Percentiles rank a stretch among this genome's conserved stretches.
These are phyloP conservation scores for Drosophila melanosoma DNA, from an alignment of 2,888 invertebrate genomes.

Conservation along the genomic window DNA sequence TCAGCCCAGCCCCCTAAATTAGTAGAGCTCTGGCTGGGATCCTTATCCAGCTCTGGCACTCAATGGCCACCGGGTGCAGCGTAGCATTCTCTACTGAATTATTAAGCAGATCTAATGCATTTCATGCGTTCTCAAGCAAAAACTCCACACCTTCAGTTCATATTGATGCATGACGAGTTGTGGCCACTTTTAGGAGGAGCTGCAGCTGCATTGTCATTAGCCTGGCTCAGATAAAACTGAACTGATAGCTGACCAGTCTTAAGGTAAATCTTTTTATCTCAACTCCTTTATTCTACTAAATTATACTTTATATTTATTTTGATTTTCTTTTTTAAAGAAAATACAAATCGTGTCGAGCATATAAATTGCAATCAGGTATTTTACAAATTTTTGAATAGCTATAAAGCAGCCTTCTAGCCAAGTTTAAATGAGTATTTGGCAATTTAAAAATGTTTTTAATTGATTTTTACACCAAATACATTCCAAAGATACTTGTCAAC, in stretches of 20 bases:
- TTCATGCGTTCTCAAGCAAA: slow-evolving; percentile 65
- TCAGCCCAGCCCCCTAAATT: slow-evolving; percentile 53
- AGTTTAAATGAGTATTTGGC: neutral
- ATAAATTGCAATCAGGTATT: neutral
- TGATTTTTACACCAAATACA: neutral
- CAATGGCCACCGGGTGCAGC: slow-evolving; percentile 39
- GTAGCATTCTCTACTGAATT: slow-evolving; percentile 60
- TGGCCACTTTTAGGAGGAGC: slow-evolving; percentile 60
- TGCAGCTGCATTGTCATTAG: slow-evolving; percentile 16
- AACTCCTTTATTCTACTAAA: neutral
- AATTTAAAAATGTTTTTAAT: neutral
- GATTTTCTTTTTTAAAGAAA: neutral
- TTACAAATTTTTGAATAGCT: neutral
- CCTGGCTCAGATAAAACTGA: neutral
- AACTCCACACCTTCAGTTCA: slow-evolving; percentile 47
- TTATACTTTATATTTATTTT: neutral
- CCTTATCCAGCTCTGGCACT: neutral
- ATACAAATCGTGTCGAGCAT: neutral
- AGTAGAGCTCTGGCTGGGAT: slow-evolving; percentile 28
- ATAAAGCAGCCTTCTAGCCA: neutral
- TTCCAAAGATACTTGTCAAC: neutral
- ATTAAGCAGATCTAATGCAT: slow-evolving; percentile 74
- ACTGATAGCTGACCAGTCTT: neutral
- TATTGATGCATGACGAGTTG: slow-evolving; percentile 62
- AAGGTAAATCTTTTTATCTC: neutral